phyloP scores from a whole-genome alignment of 2,113 vertebrate genomes.

The Xiphophorus couchianus region DNA sequence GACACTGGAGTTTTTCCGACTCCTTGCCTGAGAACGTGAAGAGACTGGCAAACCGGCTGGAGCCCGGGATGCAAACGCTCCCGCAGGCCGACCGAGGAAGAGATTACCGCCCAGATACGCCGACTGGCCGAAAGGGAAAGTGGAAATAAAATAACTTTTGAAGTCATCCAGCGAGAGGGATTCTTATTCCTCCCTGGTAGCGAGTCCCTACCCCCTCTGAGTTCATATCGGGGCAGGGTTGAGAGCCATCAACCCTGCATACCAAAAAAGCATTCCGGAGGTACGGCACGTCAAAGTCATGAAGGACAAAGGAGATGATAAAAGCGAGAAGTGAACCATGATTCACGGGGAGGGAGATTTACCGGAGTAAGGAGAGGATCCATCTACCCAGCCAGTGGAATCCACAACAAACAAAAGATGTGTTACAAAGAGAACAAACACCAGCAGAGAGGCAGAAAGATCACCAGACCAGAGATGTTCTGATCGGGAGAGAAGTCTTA shows the following conservation, averaged over 20 bases:
- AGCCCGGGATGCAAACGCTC: slow-evolving; percentile 38
- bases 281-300: slow-evolving; percentile 9
- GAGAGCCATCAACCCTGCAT: slow-evolving; percentile 44
- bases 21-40: slow-evolving; percentile 47
- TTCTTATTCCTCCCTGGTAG: slow-evolving; percentile 1
- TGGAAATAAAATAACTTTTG: slow-evolving; percentile 3
- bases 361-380: slow-evolving; percentile 25
- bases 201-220: background rate
- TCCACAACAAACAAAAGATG: slow-evolving; percentile 51
- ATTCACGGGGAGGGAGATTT: slow-evolving; percentile 37
- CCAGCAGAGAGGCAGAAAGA: slow-evolving; percentile 41
- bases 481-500: slow-evolving; percentile 37
- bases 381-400: slow-evolving; percentile 50
- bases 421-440: slow-evolving; percentile 32
- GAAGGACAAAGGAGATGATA: background rate
- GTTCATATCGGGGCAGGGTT: slow-evolving; percentile 30
- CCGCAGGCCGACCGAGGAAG: slow-evolving; percentile 11
- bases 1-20: slow-evolving; percentile 19
- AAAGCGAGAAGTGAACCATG: slow-evolving; percentile 17
- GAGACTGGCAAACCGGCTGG: slow-evolving; percentile 56
- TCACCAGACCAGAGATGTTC: slow-evolving; percentile 50
- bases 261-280: slow-evolving; percentile 47
- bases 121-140: background rate
- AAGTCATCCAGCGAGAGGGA: background rate
- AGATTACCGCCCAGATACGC: slow-evolving; percentile 21